Conservation (phyloP, 1,140 invertebrate species). For the Hirudo medicinalis region DNA sequence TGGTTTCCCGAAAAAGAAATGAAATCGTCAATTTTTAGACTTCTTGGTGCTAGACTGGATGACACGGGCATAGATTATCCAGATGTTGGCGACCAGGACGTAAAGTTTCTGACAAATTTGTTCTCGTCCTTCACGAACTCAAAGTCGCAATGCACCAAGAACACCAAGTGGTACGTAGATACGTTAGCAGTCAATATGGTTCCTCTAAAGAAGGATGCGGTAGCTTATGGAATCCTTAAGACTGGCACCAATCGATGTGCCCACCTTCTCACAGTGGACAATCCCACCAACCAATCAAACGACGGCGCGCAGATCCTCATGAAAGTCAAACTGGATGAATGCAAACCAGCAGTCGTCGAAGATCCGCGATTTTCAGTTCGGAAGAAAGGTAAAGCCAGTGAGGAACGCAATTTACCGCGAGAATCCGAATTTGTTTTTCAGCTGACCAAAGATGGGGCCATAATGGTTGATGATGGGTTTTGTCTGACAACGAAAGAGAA, state of each 20-base stretch:
- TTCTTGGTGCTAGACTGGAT: background rate
- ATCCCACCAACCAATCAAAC: background rate
- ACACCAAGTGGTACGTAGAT: constrained; percentile 15
- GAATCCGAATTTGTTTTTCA: constrained; percentile 16
- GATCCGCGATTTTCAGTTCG: background rate
- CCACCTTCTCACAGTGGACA: background rate
- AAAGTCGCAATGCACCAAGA: constrained; percentile 15
- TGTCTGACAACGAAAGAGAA: constrained; percentile 18
- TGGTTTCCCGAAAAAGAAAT: constrained; percentile 15
- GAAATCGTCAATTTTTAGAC: constrained; percentile 12
- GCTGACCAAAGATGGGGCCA: constrained; percentile 10
- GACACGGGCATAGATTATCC: background rate
- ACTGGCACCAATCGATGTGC: constrained; percentile 10
- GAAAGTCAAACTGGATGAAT: constrained; percentile 19
- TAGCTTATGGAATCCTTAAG: constrained; percentile 18
- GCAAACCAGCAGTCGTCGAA: constrained; percentile 6
- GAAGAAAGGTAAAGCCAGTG: background rate
- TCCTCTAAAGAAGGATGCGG: constrained; percentile 13
- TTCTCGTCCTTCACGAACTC: background rate
- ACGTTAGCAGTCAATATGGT: constrained; percentile 19
- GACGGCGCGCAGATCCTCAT: background rate
- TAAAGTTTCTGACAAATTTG: background rate
- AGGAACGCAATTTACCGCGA: no score
- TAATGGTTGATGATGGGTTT: constrained; percentile 3
- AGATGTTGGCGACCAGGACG: background rate